Percentiles rank a stretch among this genome's conserved stretches.
These are phyloP conservation scores for Sciurus vulgaris DNA, from an alignment of 2,797 vertebrate genomes.

Conservation along the genomic window DNA sequence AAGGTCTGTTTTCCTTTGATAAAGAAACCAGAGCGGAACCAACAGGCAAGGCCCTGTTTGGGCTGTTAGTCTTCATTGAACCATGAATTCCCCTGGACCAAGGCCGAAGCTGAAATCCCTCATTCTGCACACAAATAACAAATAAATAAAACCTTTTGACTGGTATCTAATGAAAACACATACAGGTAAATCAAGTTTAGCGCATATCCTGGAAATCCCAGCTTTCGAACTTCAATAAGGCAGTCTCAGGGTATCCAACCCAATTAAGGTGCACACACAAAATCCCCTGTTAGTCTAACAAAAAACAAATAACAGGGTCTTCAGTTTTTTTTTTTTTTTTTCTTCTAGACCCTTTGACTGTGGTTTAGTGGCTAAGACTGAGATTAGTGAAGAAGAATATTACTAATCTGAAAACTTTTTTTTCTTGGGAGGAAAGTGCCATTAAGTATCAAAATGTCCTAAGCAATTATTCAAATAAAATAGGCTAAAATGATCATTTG, in stretches of 20 bases:
- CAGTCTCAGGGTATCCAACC: constrained; percentile 49
- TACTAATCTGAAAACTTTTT: constrained; percentile 61
- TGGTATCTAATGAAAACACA: constrained; percentile 75
- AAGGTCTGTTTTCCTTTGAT: constrained; percentile 68
- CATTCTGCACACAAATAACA: constrained; percentile 76
- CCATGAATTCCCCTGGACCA: constrained; percentile 81
- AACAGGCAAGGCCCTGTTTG: not conserved
- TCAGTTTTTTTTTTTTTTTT: constrained; percentile 37
- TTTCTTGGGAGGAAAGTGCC: constrained; percentile 41
- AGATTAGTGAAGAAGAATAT: constrained; percentile 72
- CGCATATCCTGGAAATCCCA: constrained; percentile 81
- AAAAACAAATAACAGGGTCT: constrained; percentile 71
- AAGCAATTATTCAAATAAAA: constrained; percentile 40
- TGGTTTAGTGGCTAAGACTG: constrained; percentile 70
- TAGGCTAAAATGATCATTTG: constrained; percentile 26
- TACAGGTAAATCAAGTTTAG: constrained; percentile 73
- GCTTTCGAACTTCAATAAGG: constrained; percentile 76
- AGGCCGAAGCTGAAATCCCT: constrained; percentile 72
- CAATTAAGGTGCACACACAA: constrained; percentile 61
- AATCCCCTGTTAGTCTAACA: constrained; percentile 67
- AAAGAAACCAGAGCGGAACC: not conserved
- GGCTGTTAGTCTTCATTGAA: constrained; percentile 58
- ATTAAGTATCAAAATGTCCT: constrained; percentile 53
- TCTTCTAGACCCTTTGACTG: constrained; percentile 72
- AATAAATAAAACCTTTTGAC: constrained; percentile 78